These are phyloP conservation scores for Prenolepis imparis DNA, from an alignment of 2,888 invertebrate genomes.

Conservation along the genomic window DNA sequence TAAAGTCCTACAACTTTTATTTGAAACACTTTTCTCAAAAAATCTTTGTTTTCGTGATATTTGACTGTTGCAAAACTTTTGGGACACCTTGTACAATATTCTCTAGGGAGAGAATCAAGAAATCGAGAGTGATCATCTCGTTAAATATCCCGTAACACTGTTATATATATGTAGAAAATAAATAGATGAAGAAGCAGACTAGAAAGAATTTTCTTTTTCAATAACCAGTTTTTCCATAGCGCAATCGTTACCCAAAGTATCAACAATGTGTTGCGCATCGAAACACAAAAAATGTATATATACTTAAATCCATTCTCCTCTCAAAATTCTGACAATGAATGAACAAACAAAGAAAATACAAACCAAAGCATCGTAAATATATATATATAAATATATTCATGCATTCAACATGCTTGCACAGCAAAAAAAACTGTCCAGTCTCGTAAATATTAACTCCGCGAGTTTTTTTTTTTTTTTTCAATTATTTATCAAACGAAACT, in stretches of 20 bases:
- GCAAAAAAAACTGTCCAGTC: slow-evolving; percentile 54
- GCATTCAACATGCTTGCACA: slow-evolving; percentile 69
- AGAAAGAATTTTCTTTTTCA: neutral
- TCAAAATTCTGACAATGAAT: neutral
- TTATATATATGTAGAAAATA: slow-evolving; percentile 8
- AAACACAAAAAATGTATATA: slow-evolving; percentile 31
- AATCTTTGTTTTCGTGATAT: too few species aligned
- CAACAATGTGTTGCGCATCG: slow-evolving; percentile 30
- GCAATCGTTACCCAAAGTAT: slow-evolving; percentile 24
- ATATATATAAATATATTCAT: slow-evolving; percentile 52
- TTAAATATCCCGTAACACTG: neutral
- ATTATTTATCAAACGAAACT: neutral
- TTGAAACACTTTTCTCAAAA: too few species aligned
- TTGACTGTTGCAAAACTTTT: too few species aligned
- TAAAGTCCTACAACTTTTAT: too few species aligned
- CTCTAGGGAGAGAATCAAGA: slow-evolving; percentile 60
- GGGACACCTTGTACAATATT: too few species aligned
- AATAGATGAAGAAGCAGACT: slow-evolving; percentile 34
- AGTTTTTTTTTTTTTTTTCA: neutral
- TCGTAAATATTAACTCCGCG: slow-evolving; percentile 30
- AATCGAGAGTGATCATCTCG: slow-evolving; percentile 48
- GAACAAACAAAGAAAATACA: slow-evolving; percentile 19
- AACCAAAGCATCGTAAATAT: slow-evolving; percentile 54
- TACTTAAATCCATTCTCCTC: slow-evolving; percentile 23
- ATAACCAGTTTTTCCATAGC: slow-evolving; percentile 23